Evolutionary conservation across 2,797 vertebrate species (phyloP), one percentile per base, ranked within the genome.

Genomic region (Catostomus latipinnis): DNA sequence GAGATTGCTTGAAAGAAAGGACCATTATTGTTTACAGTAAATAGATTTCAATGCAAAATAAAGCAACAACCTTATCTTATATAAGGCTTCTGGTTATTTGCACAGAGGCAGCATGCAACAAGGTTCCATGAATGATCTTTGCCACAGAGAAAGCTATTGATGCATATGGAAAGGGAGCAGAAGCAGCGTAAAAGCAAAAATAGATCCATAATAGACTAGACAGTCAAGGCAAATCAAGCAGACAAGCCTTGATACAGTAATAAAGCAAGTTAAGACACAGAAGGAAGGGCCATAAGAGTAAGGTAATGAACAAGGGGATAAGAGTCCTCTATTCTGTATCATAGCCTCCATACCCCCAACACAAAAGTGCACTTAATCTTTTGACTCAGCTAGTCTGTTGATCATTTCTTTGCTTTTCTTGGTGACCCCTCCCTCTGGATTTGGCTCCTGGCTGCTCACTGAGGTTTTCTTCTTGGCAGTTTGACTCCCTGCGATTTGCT

Each of bases 351-450:
- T 34, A 22, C 13, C n/a, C 56, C 34, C 89, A 88, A 88, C 86
- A 85, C 66, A 82, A 62, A 52, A 82, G 71, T 90, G 88, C 91
- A 89, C 93, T 94, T 94, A 98, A 90, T 99, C 96, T 92, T 99
- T 98, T 1, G 96, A 96, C 88, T 99, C 98, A 78, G 97, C 97
- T 93, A 99, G 95, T 96, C 98, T 99, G 91, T 99, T 99, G 93
- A 97, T 98, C 83, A 98, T 97, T 95, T 99, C 97, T 94, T 97
- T 97, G 90, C 95, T 97, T 89, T 96, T 97, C 94, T 98, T 97
- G 87, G 96, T 96, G 86, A 96, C 94, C 0, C 92, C 94, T n/a
- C 93, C 95, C 0, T 96, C 96, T 6, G 95, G 91, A 63, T 91
- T 95, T 74, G 95, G 49, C 72, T 94, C 88, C 14, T 91, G 73